Evolutionary conservation across 2,888 invertebrate genomes (phyloP), one percentile per base, ranked within the genome.

Genomic region (Hartigia nigra): DNA sequence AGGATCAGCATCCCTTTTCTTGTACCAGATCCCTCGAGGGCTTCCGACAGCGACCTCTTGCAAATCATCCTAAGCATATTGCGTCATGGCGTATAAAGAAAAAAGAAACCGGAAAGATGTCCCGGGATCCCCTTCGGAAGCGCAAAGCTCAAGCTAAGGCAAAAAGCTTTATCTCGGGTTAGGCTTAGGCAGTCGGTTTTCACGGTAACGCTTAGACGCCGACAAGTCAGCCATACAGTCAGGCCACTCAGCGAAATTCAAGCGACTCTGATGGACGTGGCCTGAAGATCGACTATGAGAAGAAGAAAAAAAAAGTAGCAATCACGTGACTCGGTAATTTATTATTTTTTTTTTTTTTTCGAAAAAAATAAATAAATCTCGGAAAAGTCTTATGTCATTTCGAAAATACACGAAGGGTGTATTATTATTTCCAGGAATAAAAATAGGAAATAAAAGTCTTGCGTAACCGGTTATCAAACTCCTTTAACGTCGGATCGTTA

Each of bases 291-390:
- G 78, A 78, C 72, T 78, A 34, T 76, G 70, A 78, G 55, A 55
- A 9, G 55, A 55, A 9, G 55, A 55, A 39, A 55, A 36, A 76
- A 78, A 78, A 78, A 76, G 70, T 70, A 72, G 75, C 14, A 14
- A 39, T 78, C 78, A 69, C 76, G 32, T 39, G 12, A 35, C 36
- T 32, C 70, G 37, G 78, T n/a, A n/a, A 55, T 55, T 23, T 23
- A 23, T 14, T 39, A n/a, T 39, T 23, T 23, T 39, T 14, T 39
- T 39, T 39, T 39, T 55, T 39, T 37, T 37, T 37, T 37, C 1
- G 23, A 78, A 76, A 76, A 78, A 76, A 76, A 76, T 78, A 76
- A 78, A 75, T 78, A 78, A 76, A 76, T 78, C 75, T 78, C 78
- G 55, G 35, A n/a, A 76, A 31, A 78, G 76, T 76, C 78, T 39